These are phyloP conservation scores for Erebia ligea DNA, from an alignment of 2,888 invertebrate species.

Conservation along the genomic window DNA sequence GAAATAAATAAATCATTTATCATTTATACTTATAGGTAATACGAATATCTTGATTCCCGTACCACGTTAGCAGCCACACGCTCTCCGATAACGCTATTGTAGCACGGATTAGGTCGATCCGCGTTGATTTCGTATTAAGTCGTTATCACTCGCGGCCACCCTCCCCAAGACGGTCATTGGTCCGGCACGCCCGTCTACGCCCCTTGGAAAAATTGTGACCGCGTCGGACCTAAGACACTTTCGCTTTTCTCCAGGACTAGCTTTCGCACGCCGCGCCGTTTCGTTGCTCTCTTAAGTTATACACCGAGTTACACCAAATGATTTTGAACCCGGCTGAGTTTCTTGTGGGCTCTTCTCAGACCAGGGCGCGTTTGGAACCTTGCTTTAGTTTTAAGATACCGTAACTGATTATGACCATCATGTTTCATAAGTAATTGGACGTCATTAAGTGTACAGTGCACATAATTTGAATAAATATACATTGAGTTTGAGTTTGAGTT, in stretches of 20 bases:
- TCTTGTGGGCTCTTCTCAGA: neutral
- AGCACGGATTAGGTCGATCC: conserved; percentile 28
- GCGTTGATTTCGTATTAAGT: conserved; percentile 38
- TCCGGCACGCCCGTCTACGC: conserved; percentile 67
- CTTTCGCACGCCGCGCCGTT: neutral
- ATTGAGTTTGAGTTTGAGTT: no score
- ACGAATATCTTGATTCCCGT: neutral
- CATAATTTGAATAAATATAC: no score
- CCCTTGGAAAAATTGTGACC: conserved; percentile 53
- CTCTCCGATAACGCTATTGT: conserved; percentile 13
- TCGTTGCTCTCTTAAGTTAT: neutral
- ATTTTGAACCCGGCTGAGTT: neutral
- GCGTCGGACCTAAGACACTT: conserved; percentile 33
- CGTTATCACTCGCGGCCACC: conserved; percentile 57
- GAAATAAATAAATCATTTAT: no score
- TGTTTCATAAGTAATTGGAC: no score
- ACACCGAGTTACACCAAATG: neutral
- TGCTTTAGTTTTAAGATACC: no score
- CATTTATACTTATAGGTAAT: no score
- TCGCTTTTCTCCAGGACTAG: neutral
- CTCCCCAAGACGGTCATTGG: conserved; percentile 70
- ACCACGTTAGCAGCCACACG: neutral
- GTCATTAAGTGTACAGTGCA: no score
- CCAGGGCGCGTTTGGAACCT: no score
- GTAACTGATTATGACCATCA: no score